These are phyloP conservation scores for Catharus ustulatus DNA, from an alignment of 2,797 vertebrate species.

Conservation along the genomic window DNA sequence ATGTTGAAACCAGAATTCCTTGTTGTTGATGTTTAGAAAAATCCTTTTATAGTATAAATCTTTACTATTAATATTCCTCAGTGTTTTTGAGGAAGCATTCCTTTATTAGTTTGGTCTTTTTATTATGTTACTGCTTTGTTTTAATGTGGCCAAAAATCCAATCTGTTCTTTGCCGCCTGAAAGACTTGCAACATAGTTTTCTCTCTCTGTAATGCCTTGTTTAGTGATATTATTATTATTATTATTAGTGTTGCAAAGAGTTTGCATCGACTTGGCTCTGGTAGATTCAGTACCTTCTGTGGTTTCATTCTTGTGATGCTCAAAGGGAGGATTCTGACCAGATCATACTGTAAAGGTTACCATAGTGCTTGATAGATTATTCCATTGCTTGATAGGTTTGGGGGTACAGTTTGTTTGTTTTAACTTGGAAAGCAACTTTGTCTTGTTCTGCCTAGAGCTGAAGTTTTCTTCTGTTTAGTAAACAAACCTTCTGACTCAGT, in stretches of 20 bases:
- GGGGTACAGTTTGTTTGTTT: background rate
- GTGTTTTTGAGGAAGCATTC: background rate
- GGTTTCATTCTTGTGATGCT: background rate
- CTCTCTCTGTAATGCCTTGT: background rate
- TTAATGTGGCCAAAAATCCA: background rate
- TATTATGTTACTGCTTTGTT: background rate
- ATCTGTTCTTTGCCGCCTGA: background rate
- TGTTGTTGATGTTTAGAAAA: background rate
- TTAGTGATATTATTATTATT: background rate
- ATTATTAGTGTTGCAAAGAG: background rate
- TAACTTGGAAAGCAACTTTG: background rate
- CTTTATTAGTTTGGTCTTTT: background rate
- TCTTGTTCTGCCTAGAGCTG: background rate
- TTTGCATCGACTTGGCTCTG: background rate
- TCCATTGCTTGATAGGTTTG: background rate
- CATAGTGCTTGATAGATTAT: background rate
- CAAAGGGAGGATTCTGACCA: background rate
- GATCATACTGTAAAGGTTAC: background rate
- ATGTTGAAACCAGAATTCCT: background rate
- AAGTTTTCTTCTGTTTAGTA: background rate
- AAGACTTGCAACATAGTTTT: background rate
- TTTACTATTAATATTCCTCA: background rate
- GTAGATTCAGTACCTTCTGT: background rate
- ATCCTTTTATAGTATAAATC: background rate
- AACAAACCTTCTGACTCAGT: background rate